A percentile compares a stretch with the other conserved stretches of the same genome.
phyloP scores from a whole-genome alignment of 2,113 vertebrate species.

The Edolisoma coerulescens region DNA sequence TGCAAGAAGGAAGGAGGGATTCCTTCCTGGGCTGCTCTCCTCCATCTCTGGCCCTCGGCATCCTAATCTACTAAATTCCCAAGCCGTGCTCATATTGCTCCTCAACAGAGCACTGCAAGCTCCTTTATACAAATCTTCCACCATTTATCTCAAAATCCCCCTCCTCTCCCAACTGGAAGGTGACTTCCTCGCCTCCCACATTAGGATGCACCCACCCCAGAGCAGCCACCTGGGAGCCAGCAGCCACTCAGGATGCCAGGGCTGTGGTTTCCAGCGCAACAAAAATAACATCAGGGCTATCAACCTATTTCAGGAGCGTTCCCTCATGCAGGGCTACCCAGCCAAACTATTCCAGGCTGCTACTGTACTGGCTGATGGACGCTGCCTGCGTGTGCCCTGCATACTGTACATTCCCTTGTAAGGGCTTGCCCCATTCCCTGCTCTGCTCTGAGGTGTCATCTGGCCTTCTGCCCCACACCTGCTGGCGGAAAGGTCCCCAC shows the following conservation, averaged over 20 bases:
- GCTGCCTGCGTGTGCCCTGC: neutral
- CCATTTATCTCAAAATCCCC: neutral
- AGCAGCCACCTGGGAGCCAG: neutral
- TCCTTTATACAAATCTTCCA: neutral
- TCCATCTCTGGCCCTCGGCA: neutral
- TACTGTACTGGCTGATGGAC: conserved; percentile 48
- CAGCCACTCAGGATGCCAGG: neutral
- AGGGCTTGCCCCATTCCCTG: conserved; percentile 51
- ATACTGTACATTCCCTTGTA: conserved; percentile 67
- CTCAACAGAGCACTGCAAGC: neutral
- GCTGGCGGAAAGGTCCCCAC: neutral
- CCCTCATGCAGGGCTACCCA: neutral
- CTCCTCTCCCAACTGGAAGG: neutral
- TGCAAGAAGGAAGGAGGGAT: neutral
- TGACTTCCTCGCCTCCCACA: neutral
- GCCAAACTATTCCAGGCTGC: conserved; percentile 60
- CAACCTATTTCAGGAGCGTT: conserved; percentile 42
- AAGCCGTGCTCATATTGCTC: neutral
- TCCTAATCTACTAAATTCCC: neutral
- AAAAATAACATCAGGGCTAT: conserved; percentile 56
- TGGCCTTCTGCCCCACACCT: conserved; percentile 52
- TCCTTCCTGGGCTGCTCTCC: neutral
- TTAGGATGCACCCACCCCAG: neutral
- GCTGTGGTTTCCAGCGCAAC: neutral
- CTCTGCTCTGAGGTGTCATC: neutral